Evolutionary conservation across 2,113 vertebrate genomes (phyloP), one percentile per base, ranked within the genome.

Genomic region (Riparia riparia): DNA sequence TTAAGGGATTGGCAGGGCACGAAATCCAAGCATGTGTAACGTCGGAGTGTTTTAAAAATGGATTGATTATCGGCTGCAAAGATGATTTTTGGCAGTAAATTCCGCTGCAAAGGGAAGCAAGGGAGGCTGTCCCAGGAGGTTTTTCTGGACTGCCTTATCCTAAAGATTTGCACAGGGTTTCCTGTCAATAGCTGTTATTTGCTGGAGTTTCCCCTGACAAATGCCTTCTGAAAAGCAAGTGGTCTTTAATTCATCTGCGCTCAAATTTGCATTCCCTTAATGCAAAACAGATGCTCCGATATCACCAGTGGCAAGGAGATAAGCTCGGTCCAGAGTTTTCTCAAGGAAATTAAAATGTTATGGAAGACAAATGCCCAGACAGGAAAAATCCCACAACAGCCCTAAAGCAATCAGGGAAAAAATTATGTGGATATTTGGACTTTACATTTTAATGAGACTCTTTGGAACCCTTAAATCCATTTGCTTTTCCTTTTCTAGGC

Each of bases 361-460:
- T 76, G 57, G 90, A 69, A 95, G 84, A 86, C 2, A 11, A 95
- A 89, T 51, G 80, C 44, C 60, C 47, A 37, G 87, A 60, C 53
- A 49, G 50, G 37, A 77, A 88, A 87, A 87, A 79, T 89, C 82
- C 80, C 74, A 78, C 61, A 70, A 60, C 16, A 63, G 51, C 87
- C 87, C 93, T 93, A 71, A 93, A 95, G 72, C 85, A 95, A 74
- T 93, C 61, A 29, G 5, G 29, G 11, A 50, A 63, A 94, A 91
- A 54, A 71, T 26, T 51, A 87, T 83, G 78, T 10, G 19, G 66
- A 47, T 84, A 89, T 91, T 93, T 96, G 90, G 95, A 86, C 73
- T 84, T 95, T 69, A 73, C 74, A 74, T 94, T 96, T 84, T 94
- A 94, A 95, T 94, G 86, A 94, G 87, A 56, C 70, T 77, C 82